Evolutionary conservation across 1,140 invertebrate species (phyloP).

Genomic region (Pararge aegeria): DNA sequence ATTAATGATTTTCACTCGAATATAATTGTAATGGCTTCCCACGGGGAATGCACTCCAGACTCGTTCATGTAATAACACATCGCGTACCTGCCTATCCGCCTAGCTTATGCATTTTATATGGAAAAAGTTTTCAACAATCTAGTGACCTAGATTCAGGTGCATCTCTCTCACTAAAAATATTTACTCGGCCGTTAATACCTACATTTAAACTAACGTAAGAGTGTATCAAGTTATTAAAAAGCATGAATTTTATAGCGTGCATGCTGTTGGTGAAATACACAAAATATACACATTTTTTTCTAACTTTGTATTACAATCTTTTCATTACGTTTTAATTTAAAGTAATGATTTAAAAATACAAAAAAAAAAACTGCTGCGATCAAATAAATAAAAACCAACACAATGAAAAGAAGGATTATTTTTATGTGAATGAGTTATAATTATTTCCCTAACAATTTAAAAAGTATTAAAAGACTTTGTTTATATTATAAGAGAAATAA

Average conservation of each 20-base stretch:
- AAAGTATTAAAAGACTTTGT: no score
- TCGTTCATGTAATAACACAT: neutral
- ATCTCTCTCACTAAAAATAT: conserved; percentile 8
- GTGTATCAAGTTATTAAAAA: conserved; percentile 10
- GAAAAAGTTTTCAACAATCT: conserved; percentile 19
- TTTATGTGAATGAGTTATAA: no score
- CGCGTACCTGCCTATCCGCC: neutral
- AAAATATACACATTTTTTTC: no score
- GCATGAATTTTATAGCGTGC: neutral
- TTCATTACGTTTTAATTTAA: no score
- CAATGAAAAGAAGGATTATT: no score
- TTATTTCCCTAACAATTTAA: no score
- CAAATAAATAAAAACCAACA: no score
- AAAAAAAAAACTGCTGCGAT: no score
- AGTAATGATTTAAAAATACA: no score
- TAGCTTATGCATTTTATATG: conserved; percentile 15
- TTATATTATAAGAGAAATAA: no score
- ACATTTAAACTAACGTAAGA: conserved; percentile 11
- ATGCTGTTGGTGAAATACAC: neutral
- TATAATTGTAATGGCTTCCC: neutral
- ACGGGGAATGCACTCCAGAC: neutral
- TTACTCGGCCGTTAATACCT: conserved; percentile 1
- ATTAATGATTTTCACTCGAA: neutral
- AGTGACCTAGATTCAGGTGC: conserved; percentile 17
- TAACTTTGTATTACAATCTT: no score